phyloP scores from a whole-genome alignment of 1,140 invertebrate genomes.

The Drosophila melanogaster region Release_6_plus_ISO1_MT NC_004354.4:17468001-17468500 shows the following conservation, averaged over 20 bases:
- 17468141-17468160: neutral
- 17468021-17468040: conserved; percentile 15
- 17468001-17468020: neutral
- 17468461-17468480: conserved; percentile 3
- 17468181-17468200: neutral
- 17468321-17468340: neutral
- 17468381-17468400: conserved; percentile 8
- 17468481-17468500: neutral
- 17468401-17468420: conserved; percentile 15
- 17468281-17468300: conserved; percentile 34
- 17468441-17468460: conserved; percentile 9
- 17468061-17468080: conserved; percentile 36
- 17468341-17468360: conserved; percentile 5
- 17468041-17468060: conserved; percentile 10
- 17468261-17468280: conserved; percentile 60
- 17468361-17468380: neutral
- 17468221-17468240: conserved; percentile 51
- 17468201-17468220: conserved; percentile 41
- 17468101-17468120: conserved; percentile 32
- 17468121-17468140: conserved; percentile 21
- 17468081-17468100: conserved; percentile 41
- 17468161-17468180: neutral
- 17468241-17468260: conserved; percentile 56
- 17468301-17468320: conserved; percentile 16
- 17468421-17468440: conserved; percentile 42